Evolutionary conservation across 1,140 invertebrate genomes (phyloP).

Genomic region (Drosophila punjabiensis): DNA sequence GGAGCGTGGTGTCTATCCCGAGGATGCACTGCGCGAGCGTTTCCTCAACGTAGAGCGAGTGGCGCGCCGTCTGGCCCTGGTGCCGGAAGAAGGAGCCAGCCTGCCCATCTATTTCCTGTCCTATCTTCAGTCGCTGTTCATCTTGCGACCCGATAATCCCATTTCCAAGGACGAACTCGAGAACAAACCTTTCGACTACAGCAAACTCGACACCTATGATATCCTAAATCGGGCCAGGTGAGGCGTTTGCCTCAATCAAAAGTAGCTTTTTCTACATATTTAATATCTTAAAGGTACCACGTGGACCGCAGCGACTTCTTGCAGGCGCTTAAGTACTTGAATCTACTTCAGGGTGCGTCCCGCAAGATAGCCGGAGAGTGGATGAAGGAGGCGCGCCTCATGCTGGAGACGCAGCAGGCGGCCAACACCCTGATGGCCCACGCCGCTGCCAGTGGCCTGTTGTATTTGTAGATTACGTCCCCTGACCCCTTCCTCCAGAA

Average conservation of each 20-base stretch:
- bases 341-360: constrained; percentile 94
- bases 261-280: not conserved
- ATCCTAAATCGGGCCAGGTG: constrained; percentile 94
- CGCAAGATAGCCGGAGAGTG: constrained; percentile 93
- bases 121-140: constrained; percentile 92
- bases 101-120: constrained; percentile 94
- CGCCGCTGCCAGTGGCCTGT: constrained; percentile 90
- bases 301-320: constrained; percentile 94
- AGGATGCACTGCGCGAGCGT: constrained; percentile 93
- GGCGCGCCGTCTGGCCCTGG: constrained; percentile 91
- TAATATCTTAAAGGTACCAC: constrained; percentile 89
- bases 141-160: constrained; percentile 88
- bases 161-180: constrained; percentile 90
- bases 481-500: constrained; percentile 18
- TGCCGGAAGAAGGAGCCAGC: constrained; percentile 93
- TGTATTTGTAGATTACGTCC: constrained; percentile 87
- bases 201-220: constrained; percentile 92
- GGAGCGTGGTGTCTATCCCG: constrained; percentile 93
- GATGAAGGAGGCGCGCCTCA: constrained; percentile 93
- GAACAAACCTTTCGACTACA: constrained; percentile 89
- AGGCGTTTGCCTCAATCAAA: constrained; percentile 47
- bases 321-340: constrained; percentile 95
- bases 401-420: constrained; percentile 96
- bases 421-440: constrained; percentile 94
- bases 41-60: constrained; percentile 92